Evolutionary conservation across 2,888 invertebrate species (phyloP).

Genomic region (Sesia bembeciformis): DNA sequence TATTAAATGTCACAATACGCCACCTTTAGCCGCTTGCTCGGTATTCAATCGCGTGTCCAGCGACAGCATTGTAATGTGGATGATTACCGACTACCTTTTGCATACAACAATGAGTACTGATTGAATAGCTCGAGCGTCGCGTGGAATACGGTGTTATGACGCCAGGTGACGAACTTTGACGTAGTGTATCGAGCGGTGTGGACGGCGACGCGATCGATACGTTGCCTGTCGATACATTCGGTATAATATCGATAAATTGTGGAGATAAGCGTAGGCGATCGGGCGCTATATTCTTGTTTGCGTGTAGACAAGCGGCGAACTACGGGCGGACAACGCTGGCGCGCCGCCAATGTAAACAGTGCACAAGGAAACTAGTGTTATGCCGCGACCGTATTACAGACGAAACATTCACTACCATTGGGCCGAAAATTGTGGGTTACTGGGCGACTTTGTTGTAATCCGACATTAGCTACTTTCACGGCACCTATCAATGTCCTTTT

Average conservation of each 20-base stretch:
- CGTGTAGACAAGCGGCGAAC: conserved; percentile 47
- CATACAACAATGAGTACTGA: conserved; percentile 44
- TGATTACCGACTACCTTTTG: conserved; percentile 31
- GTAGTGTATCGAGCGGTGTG: conserved; percentile 30
- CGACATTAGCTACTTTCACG: too few relatives aligned
- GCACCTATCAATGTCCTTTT: too few relatives aligned
- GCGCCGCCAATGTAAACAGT: conserved; percentile 65
- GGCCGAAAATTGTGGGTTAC: conserved; percentile 71
- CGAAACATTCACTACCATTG: conserved; percentile 71
- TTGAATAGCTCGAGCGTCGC: conserved; percentile 34
- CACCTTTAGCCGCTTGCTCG: not conserved
- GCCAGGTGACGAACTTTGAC: conserved; percentile 55
- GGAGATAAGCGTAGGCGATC: conserved; percentile 46
- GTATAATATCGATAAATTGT: conserved; percentile 36
- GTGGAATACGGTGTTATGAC: conserved; percentile 41
- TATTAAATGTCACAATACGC: not conserved
- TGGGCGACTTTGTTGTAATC: conserved; percentile 30
- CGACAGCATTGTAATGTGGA: conserved; percentile 13
- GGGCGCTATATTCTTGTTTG: conserved; percentile 48
- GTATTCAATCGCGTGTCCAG: conserved; percentile 6
- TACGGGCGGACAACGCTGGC: conserved; percentile 67
- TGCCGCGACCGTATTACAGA: conserved; percentile 72
- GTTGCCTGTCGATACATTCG: conserved; percentile 29
- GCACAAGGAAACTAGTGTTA: conserved; percentile 74
- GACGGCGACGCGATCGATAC: conserved; percentile 43